A percentile compares a stretch with the other conserved stretches of the same genome.
Conservation (phyloP, 2,113 vertebrate genomes). For the Electrona antarctica region DNA sequence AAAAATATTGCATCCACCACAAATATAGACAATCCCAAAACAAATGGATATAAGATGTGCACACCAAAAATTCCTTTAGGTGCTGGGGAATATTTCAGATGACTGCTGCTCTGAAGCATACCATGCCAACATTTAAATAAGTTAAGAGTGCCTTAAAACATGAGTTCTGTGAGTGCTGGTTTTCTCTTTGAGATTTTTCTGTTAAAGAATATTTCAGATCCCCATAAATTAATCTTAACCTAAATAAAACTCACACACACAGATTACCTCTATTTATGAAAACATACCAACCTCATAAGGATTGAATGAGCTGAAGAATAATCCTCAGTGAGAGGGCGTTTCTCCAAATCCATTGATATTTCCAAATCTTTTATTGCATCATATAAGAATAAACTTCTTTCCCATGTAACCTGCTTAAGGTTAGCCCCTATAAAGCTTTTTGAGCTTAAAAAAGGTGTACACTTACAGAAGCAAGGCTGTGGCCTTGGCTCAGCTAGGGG, state of each 20-base stretch:
- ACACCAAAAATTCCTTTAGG: too few species aligned
- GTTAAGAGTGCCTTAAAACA: too few species aligned
- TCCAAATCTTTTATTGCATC: slow-evolving; percentile 29
- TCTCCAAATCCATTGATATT: slow-evolving; percentile 40
- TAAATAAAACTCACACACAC: too few species aligned
- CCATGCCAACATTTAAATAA: too few species aligned
- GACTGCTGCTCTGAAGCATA: too few species aligned
- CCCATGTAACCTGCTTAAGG: background rate
- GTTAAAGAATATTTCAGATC: too few species aligned
- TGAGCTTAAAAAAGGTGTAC: background rate
- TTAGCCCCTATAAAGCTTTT: background rate
- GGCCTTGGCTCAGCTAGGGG: slow-evolving; percentile 30
- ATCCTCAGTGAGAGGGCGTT: slow-evolving; percentile 38
- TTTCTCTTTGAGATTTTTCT: too few species aligned
- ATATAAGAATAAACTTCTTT: background rate
- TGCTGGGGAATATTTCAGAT: too few species aligned
- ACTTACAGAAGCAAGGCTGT: background rate
- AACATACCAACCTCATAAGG: slow-evolving; percentile 23
- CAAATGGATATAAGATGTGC: too few species aligned
- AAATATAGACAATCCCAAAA: background rate
- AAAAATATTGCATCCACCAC: too few species aligned
- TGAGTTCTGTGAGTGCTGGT: too few species aligned
- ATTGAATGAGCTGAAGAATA: slow-evolving; percentile 8
- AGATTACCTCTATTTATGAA: background rate
- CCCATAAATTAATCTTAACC: too few species aligned